phyloP scores from a whole-genome alignment of 2,797 vertebrate genomes.

The Cephalopachus bancanus region DNA sequence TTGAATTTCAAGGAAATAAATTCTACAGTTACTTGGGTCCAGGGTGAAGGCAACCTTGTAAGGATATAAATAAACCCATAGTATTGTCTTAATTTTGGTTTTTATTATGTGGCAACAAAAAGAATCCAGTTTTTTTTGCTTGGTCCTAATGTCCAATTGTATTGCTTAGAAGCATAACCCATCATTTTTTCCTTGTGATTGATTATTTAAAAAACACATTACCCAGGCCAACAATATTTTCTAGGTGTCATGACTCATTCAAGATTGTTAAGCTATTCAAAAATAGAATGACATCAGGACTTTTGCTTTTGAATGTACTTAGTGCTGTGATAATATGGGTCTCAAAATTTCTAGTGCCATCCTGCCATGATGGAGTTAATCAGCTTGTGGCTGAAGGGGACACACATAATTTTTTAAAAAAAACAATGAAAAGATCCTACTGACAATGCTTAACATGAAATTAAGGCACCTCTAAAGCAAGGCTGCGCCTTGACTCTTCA shows the following conservation, averaged over 20 bases:
- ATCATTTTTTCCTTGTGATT: background rate
- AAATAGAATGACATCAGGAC: background rate
- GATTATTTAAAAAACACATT: background rate
- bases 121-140: background rate
- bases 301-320: background rate
- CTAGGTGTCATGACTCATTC: background rate
- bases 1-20: constrained; percentile 5
- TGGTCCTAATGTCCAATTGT: background rate
- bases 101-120: background rate
- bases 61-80: background rate
- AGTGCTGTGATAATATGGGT: background rate
- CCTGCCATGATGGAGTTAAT: background rate
- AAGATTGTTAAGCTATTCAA: background rate
- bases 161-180: background rate
- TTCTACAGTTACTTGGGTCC: background rate
- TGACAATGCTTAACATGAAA: background rate
- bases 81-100: background rate
- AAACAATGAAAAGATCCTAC: background rate
- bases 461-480: background rate
- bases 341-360: background rate
- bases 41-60: background rate
- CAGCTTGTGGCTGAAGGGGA: background rate
- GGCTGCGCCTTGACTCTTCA: background rate
- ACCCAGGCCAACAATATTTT: background rate
- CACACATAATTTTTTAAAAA: background rate